Percentiles rank a stretch among this genome's conserved stretches.
Evolutionary conservation across 2,113 vertebrate species (phyloP).

Genomic region (Peucedramus taeniatus): DNA sequence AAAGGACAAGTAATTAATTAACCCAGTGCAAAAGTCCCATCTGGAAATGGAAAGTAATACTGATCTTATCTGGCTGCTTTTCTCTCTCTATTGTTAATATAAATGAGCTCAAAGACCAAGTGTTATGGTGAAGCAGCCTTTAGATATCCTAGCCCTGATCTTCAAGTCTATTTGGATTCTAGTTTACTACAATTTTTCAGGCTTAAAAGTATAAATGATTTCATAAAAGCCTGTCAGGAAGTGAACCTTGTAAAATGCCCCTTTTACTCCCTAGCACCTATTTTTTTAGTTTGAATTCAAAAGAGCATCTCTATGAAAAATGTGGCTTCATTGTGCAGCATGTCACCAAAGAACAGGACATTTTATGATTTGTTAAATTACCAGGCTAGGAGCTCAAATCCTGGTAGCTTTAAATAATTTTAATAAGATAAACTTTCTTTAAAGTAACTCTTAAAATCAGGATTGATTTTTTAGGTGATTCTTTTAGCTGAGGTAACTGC

Average conservation of each 20-base stretch:
- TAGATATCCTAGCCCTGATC: not conserved
- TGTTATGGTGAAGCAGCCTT: not conserved
- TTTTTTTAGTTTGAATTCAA: not conserved
- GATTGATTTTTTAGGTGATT: constrained; percentile 51
- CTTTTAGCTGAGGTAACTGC: constrained; percentile 1
- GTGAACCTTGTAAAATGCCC: not conserved
- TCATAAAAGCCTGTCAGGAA: not conserved
- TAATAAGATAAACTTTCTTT: constrained; percentile 46
- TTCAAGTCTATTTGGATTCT: not conserved
- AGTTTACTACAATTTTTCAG: not conserved
- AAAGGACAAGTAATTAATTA: not conserved
- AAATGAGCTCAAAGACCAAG: not conserved
- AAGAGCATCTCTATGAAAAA: not conserved
- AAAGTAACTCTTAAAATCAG: constrained; percentile 53
- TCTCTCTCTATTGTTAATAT: not conserved
- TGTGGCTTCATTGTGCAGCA: not conserved
- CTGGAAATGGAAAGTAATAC: not conserved
- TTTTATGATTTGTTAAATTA: constrained; percentile 42
- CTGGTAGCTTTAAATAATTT: constrained; percentile 52
- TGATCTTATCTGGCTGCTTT: not conserved
- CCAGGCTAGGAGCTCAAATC: not conserved
- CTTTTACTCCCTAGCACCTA: not conserved
- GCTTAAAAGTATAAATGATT: not conserved
- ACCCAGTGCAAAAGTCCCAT: not conserved
- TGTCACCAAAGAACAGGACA: not conserved